These are phyloP conservation scores for Drosophila hamatofila DNA, from an alignment of 2,888 invertebrate genomes.

Conservation along the genomic window DNA sequence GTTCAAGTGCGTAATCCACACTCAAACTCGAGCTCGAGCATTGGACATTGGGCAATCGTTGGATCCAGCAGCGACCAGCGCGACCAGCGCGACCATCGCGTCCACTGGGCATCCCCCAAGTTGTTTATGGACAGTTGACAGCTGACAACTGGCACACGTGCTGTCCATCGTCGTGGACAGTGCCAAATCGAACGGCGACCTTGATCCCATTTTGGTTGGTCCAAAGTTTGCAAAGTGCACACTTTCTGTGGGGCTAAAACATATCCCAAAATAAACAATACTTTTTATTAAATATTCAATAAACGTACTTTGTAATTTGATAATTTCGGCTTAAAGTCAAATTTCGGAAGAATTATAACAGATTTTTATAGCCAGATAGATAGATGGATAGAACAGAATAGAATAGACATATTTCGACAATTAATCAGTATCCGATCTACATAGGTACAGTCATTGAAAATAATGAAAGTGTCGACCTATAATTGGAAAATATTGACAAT, in stretches of 20 bases:
- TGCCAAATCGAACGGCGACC: slow-evolving; percentile 31
- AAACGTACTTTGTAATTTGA: neutral
- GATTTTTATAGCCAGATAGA: too few species aligned
- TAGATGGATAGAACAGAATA: too few species aligned
- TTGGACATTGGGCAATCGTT: slow-evolving; percentile 25
- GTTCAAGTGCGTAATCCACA: slow-evolving; percentile 50
- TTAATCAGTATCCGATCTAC: too few species aligned
- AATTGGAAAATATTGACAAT: too few species aligned
- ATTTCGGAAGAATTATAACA: neutral
- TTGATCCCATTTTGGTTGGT: slow-evolving; percentile 19
- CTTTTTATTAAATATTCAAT: neutral
- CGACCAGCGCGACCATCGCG: slow-evolving; percentile 14
- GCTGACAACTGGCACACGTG: slow-evolving; percentile 33
- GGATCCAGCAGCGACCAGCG: slow-evolving; percentile 30
- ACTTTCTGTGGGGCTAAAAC: neutral
- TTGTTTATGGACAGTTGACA: slow-evolving; percentile 21
- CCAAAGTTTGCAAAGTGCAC: neutral
- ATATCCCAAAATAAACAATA: neutral
- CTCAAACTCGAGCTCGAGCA: neutral
- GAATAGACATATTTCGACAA: too few species aligned
- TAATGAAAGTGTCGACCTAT: too few species aligned
- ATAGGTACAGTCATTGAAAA: too few species aligned
- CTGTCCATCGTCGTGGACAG: slow-evolving; percentile 8
- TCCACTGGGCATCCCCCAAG: slow-evolving; percentile 19
- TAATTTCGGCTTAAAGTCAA: neutral